Conservation (phyloP, 1,140 invertebrate genomes). For the Neodiprion pinetum region DNA sequence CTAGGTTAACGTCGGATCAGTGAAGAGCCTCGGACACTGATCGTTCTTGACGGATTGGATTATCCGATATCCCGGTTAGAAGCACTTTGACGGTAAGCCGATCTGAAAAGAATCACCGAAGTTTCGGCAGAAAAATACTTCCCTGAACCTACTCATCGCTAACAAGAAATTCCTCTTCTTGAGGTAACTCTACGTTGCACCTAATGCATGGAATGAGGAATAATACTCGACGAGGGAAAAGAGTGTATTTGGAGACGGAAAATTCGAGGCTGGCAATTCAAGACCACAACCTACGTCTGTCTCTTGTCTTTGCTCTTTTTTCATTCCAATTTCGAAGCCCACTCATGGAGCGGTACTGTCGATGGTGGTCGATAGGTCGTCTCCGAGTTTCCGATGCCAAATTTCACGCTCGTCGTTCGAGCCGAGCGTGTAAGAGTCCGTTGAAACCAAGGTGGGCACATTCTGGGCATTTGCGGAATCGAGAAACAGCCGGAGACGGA, state of each 20-base stretch:
- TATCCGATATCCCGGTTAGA: constrained; percentile 2
- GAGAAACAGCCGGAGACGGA: constrained; percentile 7
- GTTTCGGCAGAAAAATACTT: neutral
- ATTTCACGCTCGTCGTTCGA: neutral
- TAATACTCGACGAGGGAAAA: too few relatives aligned
- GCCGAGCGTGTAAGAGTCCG: neutral
- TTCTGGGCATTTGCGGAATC: neutral
- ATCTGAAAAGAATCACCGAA: neutral
- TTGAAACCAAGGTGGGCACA: neutral
- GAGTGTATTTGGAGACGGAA: too few relatives aligned
- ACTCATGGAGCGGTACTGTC: constrained; percentile 12
- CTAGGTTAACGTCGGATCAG: neutral
- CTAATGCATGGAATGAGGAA: too few relatives aligned
- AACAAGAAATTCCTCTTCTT: neutral
- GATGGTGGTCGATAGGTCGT: constrained; percentile 4
- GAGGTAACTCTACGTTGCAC: neutral
- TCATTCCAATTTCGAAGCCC: neutral
- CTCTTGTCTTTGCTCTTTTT: neutral
- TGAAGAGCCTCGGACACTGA: neutral
- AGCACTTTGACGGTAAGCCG: constrained; percentile 4
- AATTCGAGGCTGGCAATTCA: too few relatives aligned
- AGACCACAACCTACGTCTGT: too few relatives aligned
- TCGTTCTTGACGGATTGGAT: constrained; percentile 2
- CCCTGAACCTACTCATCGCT: neutral
- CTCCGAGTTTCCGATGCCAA: neutral